phyloP scores from a whole-genome alignment of 1,140 invertebrate species.

The Colletes gigas region DNA sequence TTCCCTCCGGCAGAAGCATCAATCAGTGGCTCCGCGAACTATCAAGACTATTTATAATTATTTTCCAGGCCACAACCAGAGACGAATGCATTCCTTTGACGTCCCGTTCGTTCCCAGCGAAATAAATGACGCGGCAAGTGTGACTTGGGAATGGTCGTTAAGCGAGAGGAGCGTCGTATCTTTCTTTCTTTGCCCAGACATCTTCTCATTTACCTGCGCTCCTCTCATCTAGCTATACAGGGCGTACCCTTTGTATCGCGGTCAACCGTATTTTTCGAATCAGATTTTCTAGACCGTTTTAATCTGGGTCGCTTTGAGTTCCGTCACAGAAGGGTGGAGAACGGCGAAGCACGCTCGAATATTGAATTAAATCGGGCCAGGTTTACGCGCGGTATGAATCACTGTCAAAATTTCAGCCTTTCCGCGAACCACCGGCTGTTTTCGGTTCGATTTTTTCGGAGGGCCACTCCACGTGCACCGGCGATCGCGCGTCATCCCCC shows the following conservation, averaged over 20 bases:
- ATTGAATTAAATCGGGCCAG: slow-evolving; percentile 9
- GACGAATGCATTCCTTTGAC: slow-evolving; percentile 2
- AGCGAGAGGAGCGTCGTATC: slow-evolving; percentile 19
- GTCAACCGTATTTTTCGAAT: slow-evolving; percentile 17
- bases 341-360: background rate
- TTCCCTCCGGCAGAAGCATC: background rate
- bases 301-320: slow-evolving; percentile 32
- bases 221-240: background rate
- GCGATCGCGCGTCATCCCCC: background rate
- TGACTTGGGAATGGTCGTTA: slow-evolving; percentile 31
- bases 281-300: slow-evolving; percentile 5
- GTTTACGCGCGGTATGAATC: background rate
- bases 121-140: slow-evolving; percentile 36
- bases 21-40: background rate
- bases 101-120: background rate
- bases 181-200: slow-evolving; percentile 27
- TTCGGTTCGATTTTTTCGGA: background rate
- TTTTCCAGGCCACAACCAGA: background rate
- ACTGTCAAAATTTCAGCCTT: background rate
- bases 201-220: slow-evolving; percentile 38
- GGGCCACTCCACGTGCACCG: background rate
- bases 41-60: slow-evolving; percentile 13
- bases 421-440: background rate
- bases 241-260: background rate
- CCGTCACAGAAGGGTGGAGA: background rate